These are phyloP conservation scores for Halichondria panicea DNA, from an alignment of 37 sponge, comb jelly and placozoan genomes.

Conservation along the genomic window DNA sequence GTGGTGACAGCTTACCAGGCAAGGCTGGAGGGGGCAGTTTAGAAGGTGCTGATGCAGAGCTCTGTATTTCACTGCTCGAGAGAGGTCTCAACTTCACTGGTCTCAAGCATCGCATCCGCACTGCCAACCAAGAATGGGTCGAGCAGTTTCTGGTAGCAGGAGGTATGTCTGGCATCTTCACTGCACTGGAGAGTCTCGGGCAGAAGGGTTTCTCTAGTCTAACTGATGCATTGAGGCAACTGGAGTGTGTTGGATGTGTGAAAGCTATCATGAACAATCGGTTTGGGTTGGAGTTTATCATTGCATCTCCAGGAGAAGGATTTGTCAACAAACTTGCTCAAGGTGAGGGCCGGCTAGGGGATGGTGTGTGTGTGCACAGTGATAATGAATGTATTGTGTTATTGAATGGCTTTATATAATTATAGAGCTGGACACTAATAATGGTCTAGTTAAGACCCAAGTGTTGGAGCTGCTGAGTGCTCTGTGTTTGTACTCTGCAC, in stretches of 20 bases:
- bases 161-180: conserved; percentile 82
- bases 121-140: conserved; percentile 81
- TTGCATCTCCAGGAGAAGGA: conserved; percentile 40
- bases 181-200: conserved; percentile 70
- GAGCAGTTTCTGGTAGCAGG: conserved; percentile 79
- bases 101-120: conserved; percentile 67
- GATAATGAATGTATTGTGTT: neutral
- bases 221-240: conserved; percentile 83
- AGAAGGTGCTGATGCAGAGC: conserved; percentile 80
- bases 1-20: neutral
- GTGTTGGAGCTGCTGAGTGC: conserved; percentile 89
- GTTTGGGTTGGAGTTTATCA: conserved; percentile 79
- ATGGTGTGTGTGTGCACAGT: neutral
- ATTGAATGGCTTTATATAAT: neutral
- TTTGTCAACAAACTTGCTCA: conserved; percentile 62
- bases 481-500: conserved; percentile 79
- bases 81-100: conserved; percentile 64
- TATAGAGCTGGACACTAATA: conserved; percentile 89
- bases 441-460: conserved; percentile 88
- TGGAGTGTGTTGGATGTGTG: conserved; percentile 86
- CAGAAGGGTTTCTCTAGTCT: conserved; percentile 69
- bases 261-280: conserved; percentile 88
- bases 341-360: conserved; percentile 66
- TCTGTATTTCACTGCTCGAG: conserved; percentile 64
- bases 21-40: conserved; percentile 5